Base-by-base conservation (phyloP, 2,888 invertebrate species). In the Dermolepida albohirtum region DNA sequence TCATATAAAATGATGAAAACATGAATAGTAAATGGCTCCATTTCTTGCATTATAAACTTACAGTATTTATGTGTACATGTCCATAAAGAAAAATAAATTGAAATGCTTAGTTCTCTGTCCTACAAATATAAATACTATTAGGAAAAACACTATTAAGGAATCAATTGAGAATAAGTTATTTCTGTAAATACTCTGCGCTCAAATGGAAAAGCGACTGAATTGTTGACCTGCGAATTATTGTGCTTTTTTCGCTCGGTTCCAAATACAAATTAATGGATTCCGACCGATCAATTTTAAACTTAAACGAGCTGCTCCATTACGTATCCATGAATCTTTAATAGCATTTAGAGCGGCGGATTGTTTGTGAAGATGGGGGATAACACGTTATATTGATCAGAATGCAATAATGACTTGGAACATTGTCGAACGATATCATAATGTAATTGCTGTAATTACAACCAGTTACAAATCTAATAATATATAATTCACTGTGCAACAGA, bases 231-330 rank as follows among this genome's bases (percentile, higher is more conserved):
- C 41, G 64, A 64, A 41, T 41, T 50, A 64, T 51, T 51, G 41
- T 51, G 40, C 49, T 43, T 47, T 34, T 49, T 49, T 49, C 6
- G 27, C 12, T 22, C 64, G 17, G n/a, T n/a, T 29, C 51, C 51
- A 39, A 64, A 39, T 11, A 12, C 51, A 27, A 64, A 64, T 27
- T 41, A 49, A 64, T 64, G 40, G 50, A 49, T 51, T 51, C 64
- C 34, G 47, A 41, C 49, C 51, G 64, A 51, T 59, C 59, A 59
- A 59, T 59, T 59, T 51, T 59, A 59, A 59, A 59, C 43, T 59
- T n/a, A 59, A 59, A 59, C 59, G 59, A 47, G 44, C 12, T 43
- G 59, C 27, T 59, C 43, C 59, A 59, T 59, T 59, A 59, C 44
- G 44, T 29, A 11, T 27, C 41, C 59, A 59, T 59, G 59, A 43